Percentiles rank a stretch among this genome's conserved stretches.
Conservation (phyloP, 2,113 vertebrate species). For the Cyanoderma ruficeps region DNA sequence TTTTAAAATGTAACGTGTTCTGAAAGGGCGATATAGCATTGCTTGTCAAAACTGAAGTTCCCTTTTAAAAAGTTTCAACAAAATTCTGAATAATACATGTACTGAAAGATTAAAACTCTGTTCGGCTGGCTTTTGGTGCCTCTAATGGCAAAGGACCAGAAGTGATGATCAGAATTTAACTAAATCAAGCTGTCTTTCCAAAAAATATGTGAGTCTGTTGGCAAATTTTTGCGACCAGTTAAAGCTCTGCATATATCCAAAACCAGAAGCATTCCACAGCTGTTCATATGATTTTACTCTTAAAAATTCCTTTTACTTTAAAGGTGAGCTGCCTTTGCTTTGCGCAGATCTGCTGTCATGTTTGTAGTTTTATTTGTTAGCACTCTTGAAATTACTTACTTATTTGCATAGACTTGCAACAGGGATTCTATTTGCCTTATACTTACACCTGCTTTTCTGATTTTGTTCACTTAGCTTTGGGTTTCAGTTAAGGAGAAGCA, state of each 20-base stretch:
- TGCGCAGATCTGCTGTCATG: fast-evolving
- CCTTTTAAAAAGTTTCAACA: not conserved
- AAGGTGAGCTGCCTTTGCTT: not conserved
- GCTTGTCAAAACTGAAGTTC: not conserved
- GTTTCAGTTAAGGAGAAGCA: not conserved
- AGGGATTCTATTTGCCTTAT: not conserved
- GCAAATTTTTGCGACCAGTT: not conserved
- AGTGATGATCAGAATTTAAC: not conserved
- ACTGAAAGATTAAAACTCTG: not conserved
- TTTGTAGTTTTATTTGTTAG: not conserved
- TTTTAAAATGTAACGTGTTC: not conserved
- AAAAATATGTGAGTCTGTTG: not conserved
- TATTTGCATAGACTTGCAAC: not conserved
- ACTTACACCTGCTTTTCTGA: not conserved
- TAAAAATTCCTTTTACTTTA: not conserved
- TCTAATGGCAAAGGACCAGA: not conserved
- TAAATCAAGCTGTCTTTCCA: not conserved
- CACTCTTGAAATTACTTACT: not conserved
- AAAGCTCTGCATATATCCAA: not conserved
- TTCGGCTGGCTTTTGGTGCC: not conserved
- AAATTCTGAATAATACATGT: not conserved
- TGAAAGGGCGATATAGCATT: not conserved
- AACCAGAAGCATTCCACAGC: not conserved
- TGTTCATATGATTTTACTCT: not conserved
- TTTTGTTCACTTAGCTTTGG: not conserved